Conservation (phyloP, 2,797 vertebrate species). For the Adelosebastes latens region DNA sequence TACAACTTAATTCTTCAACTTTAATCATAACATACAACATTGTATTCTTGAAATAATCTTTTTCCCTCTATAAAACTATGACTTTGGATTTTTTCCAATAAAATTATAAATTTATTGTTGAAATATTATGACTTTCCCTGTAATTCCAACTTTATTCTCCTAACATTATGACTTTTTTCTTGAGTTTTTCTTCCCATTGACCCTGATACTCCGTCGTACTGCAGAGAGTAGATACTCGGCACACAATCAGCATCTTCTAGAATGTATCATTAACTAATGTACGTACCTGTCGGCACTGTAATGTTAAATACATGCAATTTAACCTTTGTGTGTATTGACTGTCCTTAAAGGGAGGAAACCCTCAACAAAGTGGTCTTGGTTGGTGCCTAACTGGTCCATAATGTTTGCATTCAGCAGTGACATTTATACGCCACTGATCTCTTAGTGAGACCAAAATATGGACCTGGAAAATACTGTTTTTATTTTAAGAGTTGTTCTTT, state of each 20-base stretch:
- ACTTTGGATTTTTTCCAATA: background rate
- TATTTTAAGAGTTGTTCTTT: background rate
- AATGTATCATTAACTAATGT: background rate
- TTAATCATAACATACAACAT: background rate
- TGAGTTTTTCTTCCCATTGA: background rate
- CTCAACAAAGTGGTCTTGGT: background rate
- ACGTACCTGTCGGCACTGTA: background rate
- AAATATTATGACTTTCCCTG: background rate
- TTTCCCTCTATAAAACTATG: background rate
- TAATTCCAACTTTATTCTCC: background rate
- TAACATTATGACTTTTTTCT: background rate
- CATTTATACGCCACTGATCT: background rate
- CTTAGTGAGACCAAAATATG: constrained; percentile 21
- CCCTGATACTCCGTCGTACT: background rate
- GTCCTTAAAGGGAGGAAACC: constrained; percentile 22
- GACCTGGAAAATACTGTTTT: constrained; percentile 5
- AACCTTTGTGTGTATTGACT: background rate
- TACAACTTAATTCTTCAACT: background rate
- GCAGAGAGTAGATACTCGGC: background rate
- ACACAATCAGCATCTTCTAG: background rate
- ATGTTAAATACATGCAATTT: background rate
- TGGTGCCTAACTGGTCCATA: background rate
- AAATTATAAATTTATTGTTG: background rate
- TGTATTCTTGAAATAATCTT: background rate
- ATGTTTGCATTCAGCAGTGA: background rate